phyloP scores from a whole-genome alignment of 53 echinoderm and acorn worm genomes.

The Paracentrotus lividus region DNA sequence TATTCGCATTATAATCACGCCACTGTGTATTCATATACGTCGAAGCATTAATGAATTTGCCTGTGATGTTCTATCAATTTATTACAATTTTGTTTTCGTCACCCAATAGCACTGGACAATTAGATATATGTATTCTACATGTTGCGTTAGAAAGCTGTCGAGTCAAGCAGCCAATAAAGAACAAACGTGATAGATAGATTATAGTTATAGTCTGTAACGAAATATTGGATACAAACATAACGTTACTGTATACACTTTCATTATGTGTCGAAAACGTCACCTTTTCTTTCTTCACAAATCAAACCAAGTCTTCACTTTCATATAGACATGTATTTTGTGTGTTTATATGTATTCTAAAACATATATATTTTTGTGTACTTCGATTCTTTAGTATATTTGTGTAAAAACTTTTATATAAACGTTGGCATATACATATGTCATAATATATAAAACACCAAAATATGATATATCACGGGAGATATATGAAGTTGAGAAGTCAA shows the following conservation, averaged over 20 bases:
- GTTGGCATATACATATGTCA: background rate
- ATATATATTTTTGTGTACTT: constrained; percentile 63
- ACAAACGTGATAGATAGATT: background rate
- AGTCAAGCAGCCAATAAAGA: background rate
- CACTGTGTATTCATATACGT: too few species aligned
- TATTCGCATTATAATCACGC: too few species aligned
- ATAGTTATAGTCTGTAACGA: background rate
- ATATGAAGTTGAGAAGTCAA: background rate
- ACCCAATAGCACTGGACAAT: too few species aligned
- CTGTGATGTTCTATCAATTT: too few species aligned
- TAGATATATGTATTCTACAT: background rate
- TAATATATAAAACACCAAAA: background rate
- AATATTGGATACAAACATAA: background rate
- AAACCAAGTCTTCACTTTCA: constrained; percentile 56
- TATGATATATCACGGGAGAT: background rate
- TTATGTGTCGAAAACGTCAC: background rate
- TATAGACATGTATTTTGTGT: background rate
- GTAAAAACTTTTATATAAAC: background rate
- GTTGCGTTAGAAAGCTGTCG: background rate
- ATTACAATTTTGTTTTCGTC: too few species aligned
- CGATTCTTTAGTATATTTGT: background rate
- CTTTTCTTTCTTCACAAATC: constrained; percentile 17
- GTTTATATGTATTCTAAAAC: constrained; percentile 31
- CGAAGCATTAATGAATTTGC: too few species aligned
- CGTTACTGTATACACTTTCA: background rate